These are phyloP conservation scores for Nasonia giraulti DNA, from an alignment of 1,140 invertebrate genomes.

Conservation along the genomic window DNA sequence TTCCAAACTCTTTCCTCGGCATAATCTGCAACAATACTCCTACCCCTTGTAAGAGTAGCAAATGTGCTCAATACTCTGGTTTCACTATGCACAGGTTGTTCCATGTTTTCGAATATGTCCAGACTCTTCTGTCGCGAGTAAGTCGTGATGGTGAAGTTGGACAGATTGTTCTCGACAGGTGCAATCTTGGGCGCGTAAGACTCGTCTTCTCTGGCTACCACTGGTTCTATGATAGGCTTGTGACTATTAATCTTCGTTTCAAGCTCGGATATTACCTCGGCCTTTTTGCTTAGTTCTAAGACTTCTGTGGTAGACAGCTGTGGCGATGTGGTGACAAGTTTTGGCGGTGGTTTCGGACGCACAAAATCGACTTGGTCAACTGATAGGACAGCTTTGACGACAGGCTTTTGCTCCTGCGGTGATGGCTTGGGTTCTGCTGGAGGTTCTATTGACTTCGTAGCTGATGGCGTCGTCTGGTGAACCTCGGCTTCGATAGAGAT, in stretches of 20 bases:
- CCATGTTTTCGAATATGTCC: conserved; percentile 66
- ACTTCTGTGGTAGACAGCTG: conserved; percentile 26
- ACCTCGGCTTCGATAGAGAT: conserved; percentile 38
- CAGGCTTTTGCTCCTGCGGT: conserved; percentile 52
- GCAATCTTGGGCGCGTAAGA: conserved; percentile 60
- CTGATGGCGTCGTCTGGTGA: neutral
- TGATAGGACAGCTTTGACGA: conserved; percentile 37
- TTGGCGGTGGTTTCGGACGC: conserved; percentile 1
- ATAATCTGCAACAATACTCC: conserved; percentile 20
- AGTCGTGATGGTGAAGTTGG: conserved; percentile 72
- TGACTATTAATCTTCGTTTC: conserved; percentile 61
- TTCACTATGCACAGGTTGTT: conserved; percentile 45
- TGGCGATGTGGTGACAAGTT: neutral
- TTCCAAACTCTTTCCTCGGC: conserved; percentile 44
- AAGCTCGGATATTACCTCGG: conserved; percentile 61
- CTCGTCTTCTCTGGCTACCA: conserved; percentile 1
- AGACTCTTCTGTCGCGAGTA: conserved; percentile 66
- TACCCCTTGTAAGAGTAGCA: conserved; percentile 56
- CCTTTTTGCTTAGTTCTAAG: conserved; percentile 39
- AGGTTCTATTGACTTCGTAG: neutral
- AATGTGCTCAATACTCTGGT: conserved; percentile 55
- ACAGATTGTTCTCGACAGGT: conserved; percentile 67
- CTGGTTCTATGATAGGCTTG: conserved; percentile 28
- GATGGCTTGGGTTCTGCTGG: conserved; percentile 46
- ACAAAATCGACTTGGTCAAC: conserved; percentile 19